A percentile compares a stretch with the other conserved stretches of the same genome.
Conservation (phyloP, 2,113 vertebrate genomes). For the Regulus satrapa region DNA sequence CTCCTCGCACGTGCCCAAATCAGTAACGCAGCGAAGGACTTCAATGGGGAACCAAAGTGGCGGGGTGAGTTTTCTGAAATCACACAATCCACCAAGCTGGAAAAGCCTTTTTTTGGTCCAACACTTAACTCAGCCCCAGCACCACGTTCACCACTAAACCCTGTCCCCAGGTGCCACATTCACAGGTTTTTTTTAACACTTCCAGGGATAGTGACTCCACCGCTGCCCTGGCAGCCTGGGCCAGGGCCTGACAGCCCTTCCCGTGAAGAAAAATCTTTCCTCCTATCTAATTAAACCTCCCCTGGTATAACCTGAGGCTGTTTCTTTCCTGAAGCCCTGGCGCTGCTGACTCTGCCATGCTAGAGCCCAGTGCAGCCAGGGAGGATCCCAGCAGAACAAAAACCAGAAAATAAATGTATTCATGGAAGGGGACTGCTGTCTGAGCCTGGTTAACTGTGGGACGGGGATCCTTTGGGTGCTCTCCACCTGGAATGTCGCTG, state of each 20-base stretch:
- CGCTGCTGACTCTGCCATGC: not conserved
- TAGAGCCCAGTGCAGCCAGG: accelerated
- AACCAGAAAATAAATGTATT: not conserved
- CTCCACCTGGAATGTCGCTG: accelerated
- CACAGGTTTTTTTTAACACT: accelerated
- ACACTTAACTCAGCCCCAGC: not conserved
- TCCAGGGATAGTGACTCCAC: not conserved
- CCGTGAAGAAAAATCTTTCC: not conserved
- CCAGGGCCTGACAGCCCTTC: not conserved
- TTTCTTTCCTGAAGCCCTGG: not conserved
- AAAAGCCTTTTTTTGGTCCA: not conserved
- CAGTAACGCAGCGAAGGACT: not conserved
- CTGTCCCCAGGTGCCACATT: not conserved
- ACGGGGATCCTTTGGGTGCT: not conserved
- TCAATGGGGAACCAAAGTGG: not conserved
- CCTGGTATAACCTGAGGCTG: not conserved
- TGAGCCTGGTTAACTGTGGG: not conserved
- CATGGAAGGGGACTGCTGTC: not conserved
- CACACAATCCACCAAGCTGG: not conserved
- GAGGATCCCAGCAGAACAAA: not conserved
- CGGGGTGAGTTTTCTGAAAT: accelerated
- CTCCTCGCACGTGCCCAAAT: accelerated
- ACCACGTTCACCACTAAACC: not conserved
- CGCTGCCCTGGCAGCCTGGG: not conserved
- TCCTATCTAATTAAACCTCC: not conserved